Conservation (phyloP, 2,797 vertebrate species). For the Protonibea diacanthus region DNA sequence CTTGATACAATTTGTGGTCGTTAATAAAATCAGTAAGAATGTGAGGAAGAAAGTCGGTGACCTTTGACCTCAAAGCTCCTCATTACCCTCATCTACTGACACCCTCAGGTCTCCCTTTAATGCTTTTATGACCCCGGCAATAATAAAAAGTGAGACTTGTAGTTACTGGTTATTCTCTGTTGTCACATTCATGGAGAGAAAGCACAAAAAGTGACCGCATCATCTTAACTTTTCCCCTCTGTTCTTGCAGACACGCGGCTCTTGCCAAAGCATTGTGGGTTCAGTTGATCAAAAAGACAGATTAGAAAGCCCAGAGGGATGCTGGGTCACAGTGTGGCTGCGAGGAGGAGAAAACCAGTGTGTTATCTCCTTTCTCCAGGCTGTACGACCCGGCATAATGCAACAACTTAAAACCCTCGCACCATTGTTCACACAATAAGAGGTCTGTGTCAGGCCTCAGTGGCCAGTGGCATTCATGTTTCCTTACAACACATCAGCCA, state of each 20-base stretch:
- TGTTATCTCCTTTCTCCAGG: slow-evolving; percentile 60
- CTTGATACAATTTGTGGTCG: neutral
- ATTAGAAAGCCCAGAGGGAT: slow-evolving; percentile 34
- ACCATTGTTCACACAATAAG: slow-evolving; percentile 37
- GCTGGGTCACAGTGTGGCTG: slow-evolving; percentile 17
- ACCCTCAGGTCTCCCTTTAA: neutral
- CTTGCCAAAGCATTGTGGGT: neutral
- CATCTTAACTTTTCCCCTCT: neutral
- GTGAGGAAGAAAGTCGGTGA: slow-evolving; percentile 13
- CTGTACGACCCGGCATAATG: slow-evolving; percentile 18
- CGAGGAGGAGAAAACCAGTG: slow-evolving; percentile 9
- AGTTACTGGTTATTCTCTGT: neutral
- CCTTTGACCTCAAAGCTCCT: slow-evolving; percentile 24
- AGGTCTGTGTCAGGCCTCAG: slow-evolving; percentile 25
- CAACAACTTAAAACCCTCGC: slow-evolving; percentile 29
- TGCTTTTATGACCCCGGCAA: neutral
- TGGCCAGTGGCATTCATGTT: slow-evolving; percentile 16
- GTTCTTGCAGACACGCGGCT: neutral
- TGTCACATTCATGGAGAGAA: too few species aligned
- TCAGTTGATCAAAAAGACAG: slow-evolving; percentile 32
- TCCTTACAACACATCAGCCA: neutral
- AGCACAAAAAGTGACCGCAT: neutral
- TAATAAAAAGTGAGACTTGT: slow-evolving; percentile 1
- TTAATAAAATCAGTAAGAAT: neutral
- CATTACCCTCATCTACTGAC: neutral